Conservation (phyloP, 1,140 invertebrate genomes). For the Plodia interpunctella region DNA sequence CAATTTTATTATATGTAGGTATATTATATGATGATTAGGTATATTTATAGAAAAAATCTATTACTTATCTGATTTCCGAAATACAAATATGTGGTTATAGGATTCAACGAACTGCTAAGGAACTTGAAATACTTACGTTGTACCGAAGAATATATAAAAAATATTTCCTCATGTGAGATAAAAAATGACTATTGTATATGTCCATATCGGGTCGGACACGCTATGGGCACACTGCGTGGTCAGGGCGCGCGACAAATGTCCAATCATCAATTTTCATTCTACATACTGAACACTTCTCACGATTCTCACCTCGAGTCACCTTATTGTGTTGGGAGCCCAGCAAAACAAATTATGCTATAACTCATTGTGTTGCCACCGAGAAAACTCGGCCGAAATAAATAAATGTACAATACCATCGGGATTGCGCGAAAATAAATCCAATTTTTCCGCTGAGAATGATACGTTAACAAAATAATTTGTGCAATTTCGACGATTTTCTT, state of each 20-base stretch:
- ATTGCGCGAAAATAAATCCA: slow-evolving; percentile 11
- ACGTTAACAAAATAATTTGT: not conserved
- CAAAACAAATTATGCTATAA: slow-evolving; percentile 40
- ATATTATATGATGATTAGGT: no score
- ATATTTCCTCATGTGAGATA: slow-evolving; percentile 1
- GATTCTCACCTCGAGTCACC: slow-evolving; percentile 16
- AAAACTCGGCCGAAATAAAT: slow-evolving; percentile 25
- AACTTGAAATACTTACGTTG: not conserved
- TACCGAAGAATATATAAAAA: not conserved
- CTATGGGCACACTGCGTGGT: not conserved
- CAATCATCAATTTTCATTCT: slow-evolving; percentile 19
- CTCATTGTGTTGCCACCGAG: slow-evolving; percentile 25
- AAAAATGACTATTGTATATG: slow-evolving; percentile 8
- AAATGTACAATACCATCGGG: slow-evolving; percentile 14
- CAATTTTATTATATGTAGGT: no score
- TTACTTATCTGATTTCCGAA: no score
- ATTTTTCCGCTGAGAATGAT: not conserved
- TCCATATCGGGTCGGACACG: slow-evolving; percentile 12
- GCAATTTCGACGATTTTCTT: not conserved
- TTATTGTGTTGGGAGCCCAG: slow-evolving; percentile 19
- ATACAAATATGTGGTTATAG: no score
- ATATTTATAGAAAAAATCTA: no score
- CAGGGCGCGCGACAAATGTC: slow-evolving; percentile 14
- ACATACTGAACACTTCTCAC: slow-evolving; percentile 18
- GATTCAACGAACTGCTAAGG: not conserved